Base-by-base conservation (phyloP, 92 coral and sea anemone genomes). In the Palythoa heliodiscus region DNA sequence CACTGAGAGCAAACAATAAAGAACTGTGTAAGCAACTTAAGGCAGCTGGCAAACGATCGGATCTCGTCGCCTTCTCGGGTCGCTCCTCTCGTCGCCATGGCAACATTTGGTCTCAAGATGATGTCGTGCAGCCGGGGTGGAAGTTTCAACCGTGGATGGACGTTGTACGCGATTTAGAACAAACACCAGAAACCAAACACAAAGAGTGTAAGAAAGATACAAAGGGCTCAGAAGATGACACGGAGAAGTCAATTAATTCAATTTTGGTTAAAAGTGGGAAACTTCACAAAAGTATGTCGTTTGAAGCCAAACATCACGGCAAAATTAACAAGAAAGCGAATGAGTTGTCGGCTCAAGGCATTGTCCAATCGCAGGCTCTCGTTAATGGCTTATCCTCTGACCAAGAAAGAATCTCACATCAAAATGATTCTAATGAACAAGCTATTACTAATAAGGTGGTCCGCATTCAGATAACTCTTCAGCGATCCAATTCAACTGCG, bases 381-480 rank as follows among this genome's bases (percentile, higher is more conserved):
- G 57, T 58, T 64, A 78, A 47, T 12, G 83, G 71, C 7, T 55
- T 19, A 55, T 43, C 50, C 7, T 16, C 61, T 55, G 13, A 55
- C 19, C 2, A 12, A 12, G 61, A 55, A 55, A 55, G 19, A 55
- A 16, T 12, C 61, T 55, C 19, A 13, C 15, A 55, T 55, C 13
- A 55, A 55, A 55, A 16, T 55, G 61, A 55, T 55, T 55, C 61
- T 55, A 12, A 55, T 55, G 61, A 55, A 55, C 35, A 19, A 9
- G 24, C 69, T 2, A 9, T 2, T 17, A 35, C 12, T 47, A 69
- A 35, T 11, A 80, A 80, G 16, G 74, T 80, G 25, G 84, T 80
- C 13, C 84, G 63, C 2, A 80, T 80, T 80, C 84, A 52, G 55
- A 80, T 80, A 80, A 80, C 84, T 50, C 63, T 80, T 5, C 84